Percentiles rank a stretch among this genome's conserved stretches.
These are phyloP conservation scores for Ichneumoninae sp. DNA, from an alignment of 2,888 invertebrate genomes.

Conservation along the genomic window DNA sequence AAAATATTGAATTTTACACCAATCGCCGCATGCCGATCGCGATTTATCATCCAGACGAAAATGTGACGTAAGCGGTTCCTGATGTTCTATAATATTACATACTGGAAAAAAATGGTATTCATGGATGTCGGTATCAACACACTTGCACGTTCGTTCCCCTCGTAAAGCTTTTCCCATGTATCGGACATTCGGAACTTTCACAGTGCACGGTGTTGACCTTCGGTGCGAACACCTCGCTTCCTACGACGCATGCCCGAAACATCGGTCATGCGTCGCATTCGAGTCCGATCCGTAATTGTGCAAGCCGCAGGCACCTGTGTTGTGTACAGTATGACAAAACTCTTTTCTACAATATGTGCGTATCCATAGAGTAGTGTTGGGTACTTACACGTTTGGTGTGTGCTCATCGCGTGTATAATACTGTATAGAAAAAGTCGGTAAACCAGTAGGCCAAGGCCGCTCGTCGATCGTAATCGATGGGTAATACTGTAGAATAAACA, in stretches of 20 bases:
- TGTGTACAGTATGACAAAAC: conserved; percentile 54
- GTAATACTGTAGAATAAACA: neutral
- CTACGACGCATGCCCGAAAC: conserved; percentile 33
- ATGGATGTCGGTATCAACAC: neutral
- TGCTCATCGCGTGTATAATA: conserved; percentile 65
- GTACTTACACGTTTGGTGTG: conserved; percentile 57
- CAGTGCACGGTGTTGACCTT: conserved; percentile 54
- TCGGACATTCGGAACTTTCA: conserved; percentile 50
- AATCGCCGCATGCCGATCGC: conserved; percentile 29
- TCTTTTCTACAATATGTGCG: conserved; percentile 38
- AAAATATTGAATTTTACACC: neutral
- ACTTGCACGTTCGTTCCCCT: neutral
- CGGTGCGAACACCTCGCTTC: conserved; percentile 39
- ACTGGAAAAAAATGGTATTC: neutral
- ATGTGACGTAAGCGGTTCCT: conserved; percentile 43
- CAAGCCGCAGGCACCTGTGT: conserved; percentile 29
- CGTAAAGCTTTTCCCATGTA: conserved; percentile 15
- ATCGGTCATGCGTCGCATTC: conserved; percentile 14
- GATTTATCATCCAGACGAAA: conserved; percentile 44
- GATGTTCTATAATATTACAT: conserved; percentile 1
- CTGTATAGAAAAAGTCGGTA: conserved; percentile 37
- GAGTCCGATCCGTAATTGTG: conserved; percentile 38
- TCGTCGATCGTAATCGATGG: conserved; percentile 49
- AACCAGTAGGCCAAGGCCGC: conserved; percentile 71
- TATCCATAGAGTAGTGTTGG: conserved; percentile 27